Percentiles rank a stretch among this genome's conserved stretches.
Evolutionary conservation across 2,888 invertebrate genomes (phyloP).

Genomic region (Gastrophysa polygoni): DNA sequence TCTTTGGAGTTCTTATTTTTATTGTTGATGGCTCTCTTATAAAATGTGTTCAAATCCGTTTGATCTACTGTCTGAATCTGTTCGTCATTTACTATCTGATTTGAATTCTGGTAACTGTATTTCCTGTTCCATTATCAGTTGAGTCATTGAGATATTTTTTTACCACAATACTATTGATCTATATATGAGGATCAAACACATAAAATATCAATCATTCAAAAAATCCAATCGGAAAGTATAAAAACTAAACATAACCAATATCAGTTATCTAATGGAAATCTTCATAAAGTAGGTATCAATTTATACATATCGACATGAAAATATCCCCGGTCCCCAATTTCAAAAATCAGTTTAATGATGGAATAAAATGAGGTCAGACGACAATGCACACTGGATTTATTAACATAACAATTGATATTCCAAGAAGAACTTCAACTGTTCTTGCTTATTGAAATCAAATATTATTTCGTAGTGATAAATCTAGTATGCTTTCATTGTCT

Average conservation of each 20-base stretch:
- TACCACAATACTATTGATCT: constrained; percentile 35
- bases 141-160: constrained; percentile 26
- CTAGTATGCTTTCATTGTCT: too few relatives aligned
- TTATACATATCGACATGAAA: constrained; percentile 26
- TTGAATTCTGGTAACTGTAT: constrained; percentile 31
- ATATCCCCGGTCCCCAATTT: background rate
- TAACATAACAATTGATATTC: too few relatives aligned
- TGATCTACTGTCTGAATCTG: constrained; percentile 6
- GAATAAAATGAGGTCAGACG: background rate
- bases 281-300: constrained; percentile 26
- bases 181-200: constrained; percentile 23
- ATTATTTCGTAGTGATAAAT: too few relatives aligned
- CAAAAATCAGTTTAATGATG: background rate
- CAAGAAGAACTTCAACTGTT: too few relatives aligned
- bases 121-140: constrained; percentile 42
- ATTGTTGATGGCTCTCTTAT: too few relatives aligned
- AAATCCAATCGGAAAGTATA: constrained; percentile 10
- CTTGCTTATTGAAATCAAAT: too few relatives aligned
- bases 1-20: too few relatives aligned
- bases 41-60: too few relatives aligned
- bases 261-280: constrained; percentile 30
- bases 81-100: constrained; percentile 36
- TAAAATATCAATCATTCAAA: constrained; percentile 12
- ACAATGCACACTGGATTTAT: too few relatives aligned
- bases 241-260: constrained; percentile 28